Evolutionary conservation across 2,797 vertebrate genomes (phyloP).

Genomic region (Delichon dasypus): DNA sequence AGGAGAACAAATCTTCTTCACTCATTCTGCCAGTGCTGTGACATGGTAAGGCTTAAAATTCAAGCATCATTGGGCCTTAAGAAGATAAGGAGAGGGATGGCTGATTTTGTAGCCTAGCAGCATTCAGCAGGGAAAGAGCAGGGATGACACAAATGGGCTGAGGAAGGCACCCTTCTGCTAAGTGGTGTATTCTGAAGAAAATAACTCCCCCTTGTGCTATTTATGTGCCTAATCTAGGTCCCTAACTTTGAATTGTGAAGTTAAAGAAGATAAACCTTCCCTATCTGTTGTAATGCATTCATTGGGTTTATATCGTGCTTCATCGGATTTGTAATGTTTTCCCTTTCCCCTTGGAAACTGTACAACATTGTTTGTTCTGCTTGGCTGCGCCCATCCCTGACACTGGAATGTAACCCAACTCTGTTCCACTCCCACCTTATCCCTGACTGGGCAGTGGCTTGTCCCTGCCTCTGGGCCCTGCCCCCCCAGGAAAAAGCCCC

Average conservation of each 20-base stretch:
- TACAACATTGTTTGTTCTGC: too few species aligned
- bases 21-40: not conserved
- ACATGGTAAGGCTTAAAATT: not conserved
- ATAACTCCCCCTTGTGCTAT: not conserved
- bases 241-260: not conserved
- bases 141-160: not conserved
- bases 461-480: too few species aligned
- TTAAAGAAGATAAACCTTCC: not conserved
- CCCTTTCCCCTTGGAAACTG: too few species aligned
- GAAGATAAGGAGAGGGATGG: not conserved
- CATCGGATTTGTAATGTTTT: too few species aligned
- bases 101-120: not conserved
- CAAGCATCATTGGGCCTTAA: not conserved
- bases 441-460: too few species aligned
- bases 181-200: not conserved
- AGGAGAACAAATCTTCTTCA: not conserved
- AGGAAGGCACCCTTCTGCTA: not conserved
- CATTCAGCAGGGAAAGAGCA: not conserved
- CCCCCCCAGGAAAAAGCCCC: too few species aligned
- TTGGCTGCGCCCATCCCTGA: too few species aligned
- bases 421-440: too few species aligned
- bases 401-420: too few species aligned
- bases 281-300: not conserved
- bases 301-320: too few species aligned
- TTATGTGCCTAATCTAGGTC: not conserved